These are phyloP conservation scores for Melanotaenia trifasciata DNA, from an alignment of 2,797 vertebrate genomes.

Conservation along the genomic window DNA sequence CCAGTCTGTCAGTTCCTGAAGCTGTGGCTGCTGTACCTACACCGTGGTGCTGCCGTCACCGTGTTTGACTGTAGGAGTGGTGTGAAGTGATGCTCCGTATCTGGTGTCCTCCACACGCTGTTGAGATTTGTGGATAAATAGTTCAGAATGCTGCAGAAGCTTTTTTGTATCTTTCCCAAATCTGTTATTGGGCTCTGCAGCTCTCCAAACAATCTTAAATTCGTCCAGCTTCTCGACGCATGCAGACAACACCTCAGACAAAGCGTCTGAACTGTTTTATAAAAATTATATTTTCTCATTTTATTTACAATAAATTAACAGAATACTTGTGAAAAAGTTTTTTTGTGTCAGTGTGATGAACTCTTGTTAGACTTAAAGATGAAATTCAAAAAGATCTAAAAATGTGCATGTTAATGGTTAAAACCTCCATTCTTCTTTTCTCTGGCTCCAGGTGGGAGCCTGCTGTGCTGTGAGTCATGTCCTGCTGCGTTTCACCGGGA, in stretches of 20 bases:
- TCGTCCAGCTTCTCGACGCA: not conserved
- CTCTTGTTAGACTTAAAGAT: not conserved
- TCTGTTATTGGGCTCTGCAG: not conserved
- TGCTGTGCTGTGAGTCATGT: constrained; percentile 97
- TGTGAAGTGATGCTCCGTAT: too few species aligned
- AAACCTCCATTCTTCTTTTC: not conserved
- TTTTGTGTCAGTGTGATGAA: too few species aligned
- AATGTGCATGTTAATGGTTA: not conserved
- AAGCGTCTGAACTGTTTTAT: not conserved
- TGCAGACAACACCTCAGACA: not conserved
- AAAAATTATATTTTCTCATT: too few species aligned
- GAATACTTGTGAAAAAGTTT: too few species aligned
- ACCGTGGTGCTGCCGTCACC: too few species aligned
- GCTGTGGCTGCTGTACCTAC: too few species aligned
- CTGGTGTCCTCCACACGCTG: too few species aligned
- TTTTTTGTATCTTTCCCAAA: not conserved
- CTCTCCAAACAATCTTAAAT: not conserved
- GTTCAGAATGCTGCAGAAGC: not conserved
- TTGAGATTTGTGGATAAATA: too few species aligned
- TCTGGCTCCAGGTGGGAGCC: constrained; percentile 89
- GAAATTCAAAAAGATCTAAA: not conserved
- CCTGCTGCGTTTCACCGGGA: constrained; percentile 97
- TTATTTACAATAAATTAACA: too few species aligned
- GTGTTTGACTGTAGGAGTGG: too few species aligned
- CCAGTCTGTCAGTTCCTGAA: too few species aligned